Evolutionary conservation across 2,888 invertebrate genomes (phyloP).

Genomic region (Euzophera pinguis): DNA sequence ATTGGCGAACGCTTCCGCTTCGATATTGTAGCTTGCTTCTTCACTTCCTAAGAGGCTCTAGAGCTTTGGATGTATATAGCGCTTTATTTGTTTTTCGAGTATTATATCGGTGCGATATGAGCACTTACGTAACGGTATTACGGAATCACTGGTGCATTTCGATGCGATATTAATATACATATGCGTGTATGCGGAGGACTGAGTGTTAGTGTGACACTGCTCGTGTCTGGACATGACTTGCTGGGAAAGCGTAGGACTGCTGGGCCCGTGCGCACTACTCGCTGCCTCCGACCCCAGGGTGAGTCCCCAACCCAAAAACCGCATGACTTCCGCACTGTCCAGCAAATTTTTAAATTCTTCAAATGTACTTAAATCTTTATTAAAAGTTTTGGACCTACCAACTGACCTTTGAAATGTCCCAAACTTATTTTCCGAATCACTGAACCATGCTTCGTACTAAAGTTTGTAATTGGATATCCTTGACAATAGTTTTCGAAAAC

Average conservation of each 20-base stretch:
- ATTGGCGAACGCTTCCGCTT: conserved; percentile 74
- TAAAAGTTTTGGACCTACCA: conserved; percentile 26
- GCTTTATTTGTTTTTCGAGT: conserved; percentile 59
- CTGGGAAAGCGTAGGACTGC: conserved; percentile 76
- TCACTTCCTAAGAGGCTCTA: conserved; percentile 47
- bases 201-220: conserved; percentile 34
- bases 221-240: conserved; percentile 64
- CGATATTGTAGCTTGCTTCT: conserved; percentile 69
- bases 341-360: neutral
- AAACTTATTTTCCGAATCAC: conserved; percentile 34
- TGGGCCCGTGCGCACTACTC: conserved; percentile 76
- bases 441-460: conserved; percentile 19
- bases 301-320: conserved; percentile 45
- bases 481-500: neutral
- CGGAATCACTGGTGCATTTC: conserved; percentile 58
- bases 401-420: conserved; percentile 24
- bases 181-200: conserved; percentile 40
- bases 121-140: conserved; percentile 62
- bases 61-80: conserved; percentile 63
- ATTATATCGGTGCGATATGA: conserved; percentile 40
- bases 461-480: neutral
- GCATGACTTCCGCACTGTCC: conserved; percentile 20
- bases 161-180: conserved; percentile 48
- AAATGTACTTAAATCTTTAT: conserved; percentile 19
- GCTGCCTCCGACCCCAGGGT: conserved; percentile 72